Conservation (phyloP, 2,888 invertebrate genomes). For the Pristionchus exspectatus region DNA sequence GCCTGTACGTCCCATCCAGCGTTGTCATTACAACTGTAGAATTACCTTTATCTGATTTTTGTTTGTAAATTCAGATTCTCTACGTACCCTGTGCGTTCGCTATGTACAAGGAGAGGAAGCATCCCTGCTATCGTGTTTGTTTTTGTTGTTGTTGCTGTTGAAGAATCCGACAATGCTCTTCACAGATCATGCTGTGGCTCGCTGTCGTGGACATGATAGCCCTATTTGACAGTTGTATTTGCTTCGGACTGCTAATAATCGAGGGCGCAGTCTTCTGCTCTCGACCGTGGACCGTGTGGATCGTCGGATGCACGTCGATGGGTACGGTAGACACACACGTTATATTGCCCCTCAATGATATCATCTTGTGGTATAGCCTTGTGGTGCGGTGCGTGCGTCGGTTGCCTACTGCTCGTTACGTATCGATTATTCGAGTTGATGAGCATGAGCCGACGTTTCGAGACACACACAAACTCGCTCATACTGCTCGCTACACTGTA, state of each 20-base stretch:
- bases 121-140: neutral
- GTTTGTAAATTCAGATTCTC: neutral
- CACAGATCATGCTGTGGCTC: conserved; percentile 24
- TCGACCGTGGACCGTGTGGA: neutral
- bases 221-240: neutral
- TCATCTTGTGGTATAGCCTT: neutral
- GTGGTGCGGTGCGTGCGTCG: conserved; percentile 36
- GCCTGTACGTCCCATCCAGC: no score
- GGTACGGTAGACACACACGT: neutral
- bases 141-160: no score
- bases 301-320: neutral
- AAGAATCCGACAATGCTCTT: neutral
- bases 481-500: neutral
- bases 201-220: neutral
- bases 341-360: no score
- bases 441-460: neutral
- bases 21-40: no score
- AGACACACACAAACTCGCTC: neutral
- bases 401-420: conserved; percentile 29
- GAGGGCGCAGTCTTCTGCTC: neutral
- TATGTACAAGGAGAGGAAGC: neutral
- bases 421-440: neutral
- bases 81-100: neutral
- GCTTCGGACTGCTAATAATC: neutral
- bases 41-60: no score